Evolutionary conservation across 2,113 vertebrate species (phyloP), one percentile per base, ranked within the genome.

Genomic region (Hyla sarda): DNA sequence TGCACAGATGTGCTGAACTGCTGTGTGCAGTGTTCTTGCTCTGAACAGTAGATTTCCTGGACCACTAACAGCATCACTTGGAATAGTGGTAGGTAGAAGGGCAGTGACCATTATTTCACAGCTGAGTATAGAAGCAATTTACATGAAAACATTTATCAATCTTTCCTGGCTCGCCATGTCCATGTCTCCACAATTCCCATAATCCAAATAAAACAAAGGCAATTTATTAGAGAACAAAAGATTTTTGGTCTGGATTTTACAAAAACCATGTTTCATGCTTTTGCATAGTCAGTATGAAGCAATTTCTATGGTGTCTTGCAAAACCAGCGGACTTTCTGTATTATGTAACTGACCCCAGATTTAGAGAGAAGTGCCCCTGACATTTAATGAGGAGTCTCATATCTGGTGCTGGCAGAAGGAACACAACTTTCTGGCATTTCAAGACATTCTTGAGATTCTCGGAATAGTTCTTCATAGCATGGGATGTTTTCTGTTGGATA

Each of bases 381-480:
- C 84, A 86, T 86, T 86, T 86, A 81, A 86, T 73, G 76, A 86
- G 76, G 65, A 86, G 84, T 56, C 76, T 86, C 30, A 79, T 86
- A 86, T 86, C 76, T 81, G 19, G 30, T 79, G 76, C 65, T 86
- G 65, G 47, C 84, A 81, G 76, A 80, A 86, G 65, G 25, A 80
- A 80, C 75, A 81, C 34, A 86, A 58, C 50, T 28, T 86, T 72
- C 37, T 69, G 54, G 76, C 76, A 71, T 81, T 80, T 58, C 19
- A 25, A 86, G 65, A 80, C 76, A 86, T 86, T 86, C 84, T 3
- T 86, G 4, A 52, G 48, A 86, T 86, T n/a, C 48, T 81, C 25
- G n/a, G 62, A 58, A 86, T 86, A 73, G 50, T 54, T 86, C 65
- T 58, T 58, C 47, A 25, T 45, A 47, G 73, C 37, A 76, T 84